Evolutionary conservation across 2,888 invertebrate species (phyloP).

Genomic region (Ichneumoninae sp.): DNA sequence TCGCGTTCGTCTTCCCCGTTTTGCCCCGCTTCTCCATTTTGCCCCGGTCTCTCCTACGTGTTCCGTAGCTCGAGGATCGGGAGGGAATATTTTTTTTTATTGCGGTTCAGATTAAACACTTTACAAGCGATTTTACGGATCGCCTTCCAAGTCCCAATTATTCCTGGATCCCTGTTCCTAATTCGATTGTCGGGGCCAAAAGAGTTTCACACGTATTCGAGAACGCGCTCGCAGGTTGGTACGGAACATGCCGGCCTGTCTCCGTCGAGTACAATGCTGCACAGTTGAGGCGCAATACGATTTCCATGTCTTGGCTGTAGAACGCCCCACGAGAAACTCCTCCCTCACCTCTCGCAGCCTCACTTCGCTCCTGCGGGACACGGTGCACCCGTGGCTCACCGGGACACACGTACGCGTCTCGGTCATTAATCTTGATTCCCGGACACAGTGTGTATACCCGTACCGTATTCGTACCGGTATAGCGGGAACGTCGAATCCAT

Average conservation of each 20-base stretch:
- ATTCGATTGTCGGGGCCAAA: neutral
- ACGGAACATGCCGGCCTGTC: constrained; percentile 2
- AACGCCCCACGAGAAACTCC: constrained; percentile 49
- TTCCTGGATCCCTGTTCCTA: neutral
- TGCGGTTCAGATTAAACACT: too few relatives aligned
- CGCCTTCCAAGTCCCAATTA: too few relatives aligned
- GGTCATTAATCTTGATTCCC: constrained; percentile 79
- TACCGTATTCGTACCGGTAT: constrained; percentile 9
- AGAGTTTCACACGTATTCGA: neutral
- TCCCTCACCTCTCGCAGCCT: neutral
- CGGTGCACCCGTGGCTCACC: constrained; percentile 65
- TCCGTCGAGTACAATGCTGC: constrained; percentile 4
- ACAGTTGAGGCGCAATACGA: constrained; percentile 33
- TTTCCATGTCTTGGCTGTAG: constrained; percentile 42
- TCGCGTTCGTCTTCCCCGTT: too few relatives aligned
- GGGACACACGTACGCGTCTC: constrained; percentile 69
- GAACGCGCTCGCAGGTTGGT: neutral
- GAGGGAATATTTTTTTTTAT: too few relatives aligned
- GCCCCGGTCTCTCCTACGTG: too few relatives aligned
- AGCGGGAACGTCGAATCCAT: constrained; percentile 34
- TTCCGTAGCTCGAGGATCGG: too few relatives aligned
- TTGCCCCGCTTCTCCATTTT: too few relatives aligned
- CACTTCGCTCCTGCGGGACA: constrained; percentile 67
- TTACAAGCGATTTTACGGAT: too few relatives aligned
- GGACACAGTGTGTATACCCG: constrained; percentile 59